Evolutionary conservation across 2,797 vertebrate genomes (phyloP).

Genomic region (Halcyon chelicuti): DNA sequence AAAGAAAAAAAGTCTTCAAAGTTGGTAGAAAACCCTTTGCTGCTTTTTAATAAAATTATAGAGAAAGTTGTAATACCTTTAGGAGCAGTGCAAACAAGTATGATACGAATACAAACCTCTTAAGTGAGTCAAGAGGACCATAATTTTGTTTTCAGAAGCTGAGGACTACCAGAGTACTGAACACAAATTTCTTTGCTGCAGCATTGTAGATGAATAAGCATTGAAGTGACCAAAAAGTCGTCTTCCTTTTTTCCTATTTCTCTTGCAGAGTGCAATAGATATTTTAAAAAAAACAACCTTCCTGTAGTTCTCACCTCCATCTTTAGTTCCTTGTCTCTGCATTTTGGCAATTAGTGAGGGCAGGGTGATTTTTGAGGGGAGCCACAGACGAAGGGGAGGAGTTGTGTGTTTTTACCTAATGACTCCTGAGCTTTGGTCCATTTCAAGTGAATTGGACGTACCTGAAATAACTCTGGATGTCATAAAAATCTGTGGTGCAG

Average conservation of each 20-base stretch:
- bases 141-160: background rate
- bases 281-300: background rate
- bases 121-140: background rate
- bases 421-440: background rate
- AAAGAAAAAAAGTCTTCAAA: background rate
- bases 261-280: background rate
- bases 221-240: background rate
- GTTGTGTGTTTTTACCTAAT: background rate
- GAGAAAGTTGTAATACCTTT: background rate
- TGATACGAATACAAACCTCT: background rate
- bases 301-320: background rate
- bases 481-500: background rate
- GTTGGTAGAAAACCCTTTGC: background rate
- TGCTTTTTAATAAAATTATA: background rate
- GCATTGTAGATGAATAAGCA: background rate
- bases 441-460: background rate
- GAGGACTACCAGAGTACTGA: background rate
- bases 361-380: background rate
- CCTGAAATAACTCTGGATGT: background rate
- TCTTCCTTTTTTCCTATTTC: background rate
- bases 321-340: background rate
- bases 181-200: background rate
- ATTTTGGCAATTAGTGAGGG: no score
- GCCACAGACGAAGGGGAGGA: background rate
- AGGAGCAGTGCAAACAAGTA: background rate